phyloP scores from a whole-genome alignment of 1,140 invertebrate species.

The Platorchestia sp. region DNA sequence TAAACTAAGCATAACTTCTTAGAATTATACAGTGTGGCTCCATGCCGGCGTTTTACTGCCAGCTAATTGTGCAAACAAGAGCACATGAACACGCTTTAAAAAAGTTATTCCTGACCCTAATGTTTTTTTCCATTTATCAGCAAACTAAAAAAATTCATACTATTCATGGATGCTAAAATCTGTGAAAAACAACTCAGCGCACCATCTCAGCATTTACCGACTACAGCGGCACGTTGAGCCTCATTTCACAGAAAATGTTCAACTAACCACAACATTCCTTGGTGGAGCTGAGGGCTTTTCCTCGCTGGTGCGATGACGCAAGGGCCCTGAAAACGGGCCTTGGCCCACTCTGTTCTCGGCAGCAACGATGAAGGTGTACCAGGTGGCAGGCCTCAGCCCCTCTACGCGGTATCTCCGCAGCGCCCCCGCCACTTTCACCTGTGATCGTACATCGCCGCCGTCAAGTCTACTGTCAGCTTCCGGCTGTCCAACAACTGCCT shows the following conservation, averaged over 20 bases:
- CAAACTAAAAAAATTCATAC: too few relatives aligned
- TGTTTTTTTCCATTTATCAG: too few relatives aligned
- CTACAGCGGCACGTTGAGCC: not conserved
- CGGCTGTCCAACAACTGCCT: not conserved
- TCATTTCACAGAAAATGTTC: not conserved
- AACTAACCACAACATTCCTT: not conserved
- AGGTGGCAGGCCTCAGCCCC: conserved; percentile 59
- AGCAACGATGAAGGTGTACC: conserved; percentile 59
- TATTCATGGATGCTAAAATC: too few relatives aligned
- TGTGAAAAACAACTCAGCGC: too few relatives aligned
- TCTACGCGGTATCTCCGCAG: conserved; percentile 45
- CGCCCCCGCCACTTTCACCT: conserved; percentile 60
- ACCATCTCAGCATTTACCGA: too few relatives aligned
- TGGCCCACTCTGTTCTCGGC: conserved; percentile 39
- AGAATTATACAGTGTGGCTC: too few relatives aligned
- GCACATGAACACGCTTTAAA: too few relatives aligned
- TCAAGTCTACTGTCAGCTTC: not conserved
- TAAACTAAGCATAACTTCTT: too few relatives aligned
- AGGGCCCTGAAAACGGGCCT: not conserved
- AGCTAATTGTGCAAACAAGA: too few relatives aligned
- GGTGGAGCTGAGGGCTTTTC: conserved; percentile 30
- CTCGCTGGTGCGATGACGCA: conserved; percentile 29
- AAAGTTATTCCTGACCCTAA: too few relatives aligned
- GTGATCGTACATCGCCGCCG: not conserved
- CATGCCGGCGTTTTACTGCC: too few relatives aligned